These are phyloP conservation scores for Notiomystis cincta DNA, from an alignment of 2,113 vertebrate species.

Conservation along the genomic window DNA sequence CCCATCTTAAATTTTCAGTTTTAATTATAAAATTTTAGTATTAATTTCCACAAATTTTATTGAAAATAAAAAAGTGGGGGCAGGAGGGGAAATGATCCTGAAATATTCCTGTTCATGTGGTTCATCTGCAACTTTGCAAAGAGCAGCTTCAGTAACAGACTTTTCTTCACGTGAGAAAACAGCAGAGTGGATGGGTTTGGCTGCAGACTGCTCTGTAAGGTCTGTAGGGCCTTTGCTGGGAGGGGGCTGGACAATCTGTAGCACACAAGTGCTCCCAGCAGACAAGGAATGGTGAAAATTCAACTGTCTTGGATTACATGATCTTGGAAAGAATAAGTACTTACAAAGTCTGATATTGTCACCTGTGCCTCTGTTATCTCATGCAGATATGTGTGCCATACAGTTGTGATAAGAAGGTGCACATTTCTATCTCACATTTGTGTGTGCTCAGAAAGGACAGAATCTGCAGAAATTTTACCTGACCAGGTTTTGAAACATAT, in stretches of 20 bases:
- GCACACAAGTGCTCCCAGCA: not conserved
- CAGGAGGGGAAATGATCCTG: fast-evolving
- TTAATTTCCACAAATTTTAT: not conserved
- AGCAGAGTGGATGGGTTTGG: not conserved
- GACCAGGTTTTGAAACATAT: not conserved
- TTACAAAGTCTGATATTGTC: not conserved
- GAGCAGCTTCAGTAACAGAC: not conserved
- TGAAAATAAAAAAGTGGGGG: fast-evolving
- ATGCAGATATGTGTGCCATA: not conserved
- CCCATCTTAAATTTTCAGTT: not conserved
- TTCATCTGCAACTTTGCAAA: not conserved
- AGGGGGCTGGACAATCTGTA: not conserved
- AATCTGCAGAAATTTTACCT: not conserved
- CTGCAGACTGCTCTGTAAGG: not conserved
- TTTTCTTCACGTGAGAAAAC: not conserved
- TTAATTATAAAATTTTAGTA: not conserved
- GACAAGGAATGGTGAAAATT: not conserved
- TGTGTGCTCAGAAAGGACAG: not conserved
- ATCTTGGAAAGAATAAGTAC: not conserved
- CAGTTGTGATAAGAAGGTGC: not conserved
- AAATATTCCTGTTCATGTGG: not conserved
- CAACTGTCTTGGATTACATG: not conserved
- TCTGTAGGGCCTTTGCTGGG: not conserved
- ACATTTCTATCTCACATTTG: not conserved
- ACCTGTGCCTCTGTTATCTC: not conserved